Evolutionary conservation across 92 coral and sea anemone genomes (phyloP), one percentile per base, ranked within the genome.

Genomic region (Bergia sp.): DNA sequence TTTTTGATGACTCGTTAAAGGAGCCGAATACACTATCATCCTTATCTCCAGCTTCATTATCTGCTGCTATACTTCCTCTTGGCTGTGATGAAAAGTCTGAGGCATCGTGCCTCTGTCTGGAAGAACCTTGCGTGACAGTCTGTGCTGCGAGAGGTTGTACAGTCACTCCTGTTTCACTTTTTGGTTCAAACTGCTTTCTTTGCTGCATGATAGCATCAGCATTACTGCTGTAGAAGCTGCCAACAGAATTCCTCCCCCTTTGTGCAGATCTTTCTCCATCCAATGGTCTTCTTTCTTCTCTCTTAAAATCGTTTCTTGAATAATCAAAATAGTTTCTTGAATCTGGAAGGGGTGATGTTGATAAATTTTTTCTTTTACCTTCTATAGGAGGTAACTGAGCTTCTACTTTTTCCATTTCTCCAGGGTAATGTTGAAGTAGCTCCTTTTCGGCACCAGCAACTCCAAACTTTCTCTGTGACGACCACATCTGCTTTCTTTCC

Each of bases 201-300:
- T 55, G 78, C 8, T 72, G 39, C 4, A 55, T 67, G 64, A 44
- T 23, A 2, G 53, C 18, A 29, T 71, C 77, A 38, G 43, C 44
- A 12, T 53, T 44, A 43, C 40, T 37, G 10, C 66, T 71, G 38
- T 72, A 36, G 50, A 67, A 84, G 11, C 66, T 84, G 38, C 77
- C 64, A 71, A 84, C 79, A 69, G 87, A 84, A 45, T 84, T 79
- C 58, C 87, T 84, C 65, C 87, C 87, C 38, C 37, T 84, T 0
- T 29, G 1, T 45, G 79, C 65, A 45, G 43, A 71, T 36, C 36
- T 44, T 13, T 47, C 41, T 9, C 29, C 38, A 5, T 6, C 66
- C 9, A 3, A 66, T 84, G 36, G 37, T 45, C 15, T 12, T 40
- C 58, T 39, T 61, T 61, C 50, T 10, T 40, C 85, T 40, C 36